Conservation (phyloP, 2,888 invertebrate species). For the Cheilosia impressa region DNA sequence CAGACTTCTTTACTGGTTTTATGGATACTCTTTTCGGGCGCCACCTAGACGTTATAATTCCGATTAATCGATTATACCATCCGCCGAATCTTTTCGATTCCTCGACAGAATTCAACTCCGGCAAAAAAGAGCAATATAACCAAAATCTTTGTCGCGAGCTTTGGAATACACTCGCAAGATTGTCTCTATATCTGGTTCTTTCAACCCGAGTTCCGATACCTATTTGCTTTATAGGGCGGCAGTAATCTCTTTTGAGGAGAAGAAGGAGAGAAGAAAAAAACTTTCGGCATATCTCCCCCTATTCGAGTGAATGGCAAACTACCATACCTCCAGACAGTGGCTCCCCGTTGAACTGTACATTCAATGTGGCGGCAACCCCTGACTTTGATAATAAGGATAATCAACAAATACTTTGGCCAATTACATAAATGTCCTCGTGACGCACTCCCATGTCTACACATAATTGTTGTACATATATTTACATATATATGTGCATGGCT, state of each 20-base stretch:
- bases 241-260: conserved; percentile 38
- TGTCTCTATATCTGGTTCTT: conserved; percentile 43
- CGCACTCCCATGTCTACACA: conserved; percentile 57
- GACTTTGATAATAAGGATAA: conserved; percentile 62
- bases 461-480: conserved; percentile 36
- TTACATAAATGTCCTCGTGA: conserved; percentile 63
- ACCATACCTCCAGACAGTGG: neutral
- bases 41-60: conserved; percentile 91
- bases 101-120: conserved; percentile 60
- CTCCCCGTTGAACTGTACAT: conserved; percentile 13
- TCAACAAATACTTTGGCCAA: conserved; percentile 70
- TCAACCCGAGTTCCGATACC: conserved; percentile 56
- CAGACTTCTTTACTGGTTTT: conserved; percentile 55
- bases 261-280: conserved; percentile 23
- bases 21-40: conserved; percentile 84
- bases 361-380: conserved; percentile 22
- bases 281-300: conserved; percentile 45
- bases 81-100: conserved; percentile 81
- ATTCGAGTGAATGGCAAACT: conserved; percentile 37
- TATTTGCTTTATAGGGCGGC: conserved; percentile 68
- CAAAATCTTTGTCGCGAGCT: conserved; percentile 30
- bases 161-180: conserved; percentile 53
- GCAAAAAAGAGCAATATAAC: conserved; percentile 33
- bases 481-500: conserved; percentile 2
- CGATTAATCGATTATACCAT: conserved; percentile 94